Percentiles rank a stretch among this genome's conserved stretches.
Evolutionary conservation across 2,113 vertebrate genomes (phyloP).

Genomic region (Macheiramphus alcinus): DNA sequence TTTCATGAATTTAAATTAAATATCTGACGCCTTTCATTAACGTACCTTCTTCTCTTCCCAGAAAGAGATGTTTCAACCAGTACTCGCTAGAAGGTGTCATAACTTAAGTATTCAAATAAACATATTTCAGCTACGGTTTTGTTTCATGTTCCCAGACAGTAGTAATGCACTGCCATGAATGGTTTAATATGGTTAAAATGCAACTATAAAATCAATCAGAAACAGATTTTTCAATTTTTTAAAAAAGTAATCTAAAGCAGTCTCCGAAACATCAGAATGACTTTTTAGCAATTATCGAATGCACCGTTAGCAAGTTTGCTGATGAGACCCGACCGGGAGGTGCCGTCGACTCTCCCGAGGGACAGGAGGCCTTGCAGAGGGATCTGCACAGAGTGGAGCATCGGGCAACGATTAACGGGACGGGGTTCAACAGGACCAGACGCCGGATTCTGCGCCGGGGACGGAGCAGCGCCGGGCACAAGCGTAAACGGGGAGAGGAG

Average conservation of each 20-base stretch:
- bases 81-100: background rate
- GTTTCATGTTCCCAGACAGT: background rate
- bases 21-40: background rate
- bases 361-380: background rate
- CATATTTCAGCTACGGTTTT: fast-evolving
- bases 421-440: background rate
- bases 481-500: background rate
- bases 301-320: background rate
- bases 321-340: background rate
- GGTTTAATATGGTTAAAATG: background rate
- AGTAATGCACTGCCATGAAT: background rate
- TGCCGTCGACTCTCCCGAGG: background rate
- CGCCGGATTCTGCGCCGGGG: background rate
- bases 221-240: background rate
- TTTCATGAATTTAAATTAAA: background rate
- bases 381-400: background rate
- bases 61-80: background rate
- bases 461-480: background rate
- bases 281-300: background rate
- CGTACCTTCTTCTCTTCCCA: background rate
- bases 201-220: background rate
- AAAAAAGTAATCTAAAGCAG: background rate
- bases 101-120: background rate
- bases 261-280: background rate
- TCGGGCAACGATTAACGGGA: background rate